These are phyloP conservation scores for Hydrolagus colliei DNA, from an alignment of 2,797 vertebrate genomes.

Conservation along the genomic window DNA sequence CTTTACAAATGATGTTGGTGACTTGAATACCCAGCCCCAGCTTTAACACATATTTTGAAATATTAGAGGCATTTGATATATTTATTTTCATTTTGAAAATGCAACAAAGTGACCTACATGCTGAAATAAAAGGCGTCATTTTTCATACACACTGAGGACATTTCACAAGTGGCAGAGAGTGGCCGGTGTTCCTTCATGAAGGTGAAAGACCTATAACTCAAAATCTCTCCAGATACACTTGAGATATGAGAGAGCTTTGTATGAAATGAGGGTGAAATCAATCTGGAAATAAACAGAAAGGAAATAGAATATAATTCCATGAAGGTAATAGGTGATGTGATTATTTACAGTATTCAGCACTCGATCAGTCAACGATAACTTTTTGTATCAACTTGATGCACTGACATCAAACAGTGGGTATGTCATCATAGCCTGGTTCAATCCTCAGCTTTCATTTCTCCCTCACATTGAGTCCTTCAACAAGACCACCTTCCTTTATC, in stretches of 20 bases:
- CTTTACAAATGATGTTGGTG: neutral
- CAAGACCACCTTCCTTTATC: no score
- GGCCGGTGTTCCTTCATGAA: neutral
- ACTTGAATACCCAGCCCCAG: neutral
- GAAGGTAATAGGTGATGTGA: neutral
- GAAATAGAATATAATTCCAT: neutral
- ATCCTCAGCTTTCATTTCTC: no score
- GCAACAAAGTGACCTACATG: no score
- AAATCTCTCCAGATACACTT: neutral
- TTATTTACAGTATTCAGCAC: no score
- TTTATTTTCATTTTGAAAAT: neutral
- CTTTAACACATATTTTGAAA: neutral
- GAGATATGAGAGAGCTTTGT: neutral
- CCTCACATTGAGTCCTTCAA: no score
- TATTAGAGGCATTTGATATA: neutral
- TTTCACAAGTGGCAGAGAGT: neutral
- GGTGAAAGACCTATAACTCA: neutral
- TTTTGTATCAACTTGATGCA: no score
- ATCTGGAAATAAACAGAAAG: neutral
- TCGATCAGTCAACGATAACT: no score
- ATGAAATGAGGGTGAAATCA: neutral
- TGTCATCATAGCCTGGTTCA: no score
- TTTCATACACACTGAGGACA: neutral
- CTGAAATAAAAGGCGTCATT: neutral
- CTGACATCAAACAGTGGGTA: no score